Evolutionary conservation across 2,797 vertebrate species (phyloP), one percentile per base, ranked within the genome.

Genomic region (Petrocephalus schoutedeni): DNA sequence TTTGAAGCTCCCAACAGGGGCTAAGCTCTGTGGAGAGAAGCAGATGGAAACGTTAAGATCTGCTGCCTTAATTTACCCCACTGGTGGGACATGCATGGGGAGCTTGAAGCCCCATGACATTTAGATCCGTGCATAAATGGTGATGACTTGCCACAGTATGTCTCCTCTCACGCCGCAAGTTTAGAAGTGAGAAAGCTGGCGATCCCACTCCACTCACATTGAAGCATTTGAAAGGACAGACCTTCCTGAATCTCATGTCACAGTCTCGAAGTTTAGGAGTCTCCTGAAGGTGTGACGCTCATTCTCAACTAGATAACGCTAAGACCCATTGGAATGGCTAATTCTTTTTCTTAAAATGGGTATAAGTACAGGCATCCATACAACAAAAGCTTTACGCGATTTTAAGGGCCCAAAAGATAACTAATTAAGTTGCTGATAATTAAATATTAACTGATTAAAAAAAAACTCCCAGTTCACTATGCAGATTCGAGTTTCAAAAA

Each of bases 81-180:
- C 45, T 12, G 32, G 28, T 59, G 54, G 54, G 28, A 32, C 32
- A 21, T 7, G 9, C 23, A 19, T 85, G 51, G 83, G 51, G n/a
- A 86, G 53, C 19, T 41, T 5, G 85, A n/a, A 59, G 41, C 57
- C 54, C 28, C 56, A 58, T 57, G 54, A 57, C 51, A 84, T 84
- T 84, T 28, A 54, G 80, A 53, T 85, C 51, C 23, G 14, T 57
- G 51, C 83, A 54, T 12, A 36, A 85, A 85, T 21, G 83, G 23
- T 57, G 83, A 85, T 57, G 85, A 61, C 85, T 45, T 86, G 85
- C 59, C 85, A 86, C 54, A 57, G 51, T 41, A 32, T 21, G 28
- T 86, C 56, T 28, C 85, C 53, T 7, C 56, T 4, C 84, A 36
- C 84, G 41, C 14, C 4, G 23, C 41, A 41, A 28, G 19, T 58